Conservation (phyloP, 2,888 invertebrate species). For the Candidula unifasciata region DNA sequence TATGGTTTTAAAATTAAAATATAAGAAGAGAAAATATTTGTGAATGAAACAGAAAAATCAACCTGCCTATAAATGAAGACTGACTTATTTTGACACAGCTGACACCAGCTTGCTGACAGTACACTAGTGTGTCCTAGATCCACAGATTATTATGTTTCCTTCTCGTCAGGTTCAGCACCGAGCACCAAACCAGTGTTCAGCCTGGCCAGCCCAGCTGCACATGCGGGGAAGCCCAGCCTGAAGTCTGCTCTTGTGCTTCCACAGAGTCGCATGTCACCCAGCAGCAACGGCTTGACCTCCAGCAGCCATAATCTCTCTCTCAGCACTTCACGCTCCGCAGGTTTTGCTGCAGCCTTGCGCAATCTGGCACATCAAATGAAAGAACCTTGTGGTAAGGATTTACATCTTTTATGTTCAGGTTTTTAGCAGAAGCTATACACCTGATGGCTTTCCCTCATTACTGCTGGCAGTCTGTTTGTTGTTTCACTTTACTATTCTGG, state of each 20-base stretch:
- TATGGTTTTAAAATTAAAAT: too few relatives aligned
- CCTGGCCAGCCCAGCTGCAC: conserved; percentile 69
- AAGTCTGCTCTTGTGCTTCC: conserved; percentile 78
- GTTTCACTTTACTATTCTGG: too few relatives aligned
- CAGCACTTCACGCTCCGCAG: conserved; percentile 82
- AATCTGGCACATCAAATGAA: conserved; percentile 93
- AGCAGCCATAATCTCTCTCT: conserved; percentile 71
- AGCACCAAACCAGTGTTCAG: conserved; percentile 64
- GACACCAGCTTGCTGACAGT: too few relatives aligned
- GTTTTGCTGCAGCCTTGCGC: conserved; percentile 92
- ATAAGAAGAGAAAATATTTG: too few relatives aligned
- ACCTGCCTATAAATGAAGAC: too few relatives aligned
- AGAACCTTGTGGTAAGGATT: conserved; percentile 63
- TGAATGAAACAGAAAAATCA: too few relatives aligned
- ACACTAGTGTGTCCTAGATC: too few relatives aligned
- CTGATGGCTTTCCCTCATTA: too few relatives aligned
- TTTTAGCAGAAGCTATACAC: too few relatives aligned
- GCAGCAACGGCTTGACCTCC: conserved; percentile 67
- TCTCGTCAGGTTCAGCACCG: conserved; percentile 16
- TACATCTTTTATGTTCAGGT: background rate
- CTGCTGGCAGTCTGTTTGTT: too few relatives aligned
- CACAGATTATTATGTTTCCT: background rate
- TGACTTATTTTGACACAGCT: too few relatives aligned
- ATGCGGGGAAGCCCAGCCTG: conserved; percentile 64
- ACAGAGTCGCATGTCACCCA: conserved; percentile 73